Percentiles rank a stretch among this genome's conserved stretches.
Evolutionary conservation across 2,113 vertebrate species (phyloP).

Genomic region (Sorex fumeus): DNA sequence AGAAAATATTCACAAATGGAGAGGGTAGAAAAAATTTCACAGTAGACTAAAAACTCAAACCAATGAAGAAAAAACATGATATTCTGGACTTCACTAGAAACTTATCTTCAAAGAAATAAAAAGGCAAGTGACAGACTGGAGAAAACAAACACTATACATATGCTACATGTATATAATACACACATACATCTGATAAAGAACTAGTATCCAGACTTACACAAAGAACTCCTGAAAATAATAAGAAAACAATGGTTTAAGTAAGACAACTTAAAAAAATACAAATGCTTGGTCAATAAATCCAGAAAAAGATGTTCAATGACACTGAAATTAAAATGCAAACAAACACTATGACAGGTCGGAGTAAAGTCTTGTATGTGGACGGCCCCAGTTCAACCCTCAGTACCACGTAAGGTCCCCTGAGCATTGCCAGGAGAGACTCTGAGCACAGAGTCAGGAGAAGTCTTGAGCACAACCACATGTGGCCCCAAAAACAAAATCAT

Average conservation of each 20-base stretch:
- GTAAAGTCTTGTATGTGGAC: no score
- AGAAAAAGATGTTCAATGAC: not conserved
- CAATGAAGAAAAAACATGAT: conserved; percentile 4
- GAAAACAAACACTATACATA: not conserved
- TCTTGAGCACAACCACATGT: no score
- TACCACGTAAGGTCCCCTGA: no score
- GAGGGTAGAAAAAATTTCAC: conserved; percentile 1
- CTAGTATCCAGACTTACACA: not conserved
- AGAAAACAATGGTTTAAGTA: conserved; percentile 14
- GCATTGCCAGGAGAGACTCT: no score
- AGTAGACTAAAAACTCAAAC: conserved; percentile 29
- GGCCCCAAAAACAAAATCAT: no score
- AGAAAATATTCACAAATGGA: conserved; percentile 43
- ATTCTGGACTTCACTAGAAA: conserved; percentile 25
- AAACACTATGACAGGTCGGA: not conserved
- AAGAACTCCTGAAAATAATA: conserved; percentile 36
- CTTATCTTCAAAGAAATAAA: conserved; percentile 28
- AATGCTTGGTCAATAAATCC: not conserved
- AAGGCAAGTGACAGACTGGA: not conserved
- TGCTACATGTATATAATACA: no score
- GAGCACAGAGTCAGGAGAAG: no score
- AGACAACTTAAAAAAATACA: not conserved
- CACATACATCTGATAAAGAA: not conserved
- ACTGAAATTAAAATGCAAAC: conserved; percentile 30
- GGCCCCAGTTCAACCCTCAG: no score